Conservation (phyloP, 2,888 invertebrate genomes). For the Gymnosoma rotundatum region DNA sequence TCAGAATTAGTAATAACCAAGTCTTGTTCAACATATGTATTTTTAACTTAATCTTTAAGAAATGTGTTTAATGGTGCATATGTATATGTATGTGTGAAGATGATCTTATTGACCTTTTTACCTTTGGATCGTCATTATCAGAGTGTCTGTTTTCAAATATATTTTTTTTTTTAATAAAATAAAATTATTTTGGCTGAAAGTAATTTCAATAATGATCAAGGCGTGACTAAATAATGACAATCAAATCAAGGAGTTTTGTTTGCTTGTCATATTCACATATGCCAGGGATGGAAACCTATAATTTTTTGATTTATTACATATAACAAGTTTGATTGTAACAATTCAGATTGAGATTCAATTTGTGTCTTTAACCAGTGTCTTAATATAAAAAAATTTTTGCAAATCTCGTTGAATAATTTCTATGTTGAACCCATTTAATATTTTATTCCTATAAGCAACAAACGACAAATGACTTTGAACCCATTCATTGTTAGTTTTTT, state of each 20-base stretch:
- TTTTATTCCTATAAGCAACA: no score
- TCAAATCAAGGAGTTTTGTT: slow-evolving; percentile 47
- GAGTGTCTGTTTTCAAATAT: background rate
- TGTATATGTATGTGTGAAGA: background rate
- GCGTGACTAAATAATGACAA: slow-evolving; percentile 68
- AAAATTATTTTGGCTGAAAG: slow-evolving; percentile 42
- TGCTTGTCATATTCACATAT: slow-evolving; percentile 11
- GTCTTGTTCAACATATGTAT: slow-evolving; percentile 42
- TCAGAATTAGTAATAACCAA: slow-evolving; percentile 45
- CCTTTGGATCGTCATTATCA: slow-evolving; percentile 16
- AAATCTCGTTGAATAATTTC: no score
- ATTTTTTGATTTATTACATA: no score
- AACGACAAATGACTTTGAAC: no score
- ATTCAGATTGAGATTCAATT: no score
- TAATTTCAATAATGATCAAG: slow-evolving; percentile 67
- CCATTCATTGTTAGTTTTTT: no score
- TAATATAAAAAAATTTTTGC: no score
- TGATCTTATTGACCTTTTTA: slow-evolving; percentile 44
- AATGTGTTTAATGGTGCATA: background rate
- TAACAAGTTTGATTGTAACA: no score
- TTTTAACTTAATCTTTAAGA: slow-evolving; percentile 13
- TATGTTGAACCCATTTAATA: no score
- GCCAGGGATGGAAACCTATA: slow-evolving; percentile 25
- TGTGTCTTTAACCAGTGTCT: no score
- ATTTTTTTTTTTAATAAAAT: background rate